Base-by-base conservation (phyloP, 2,888 invertebrate genomes). In the Macropis europaea region DNA sequence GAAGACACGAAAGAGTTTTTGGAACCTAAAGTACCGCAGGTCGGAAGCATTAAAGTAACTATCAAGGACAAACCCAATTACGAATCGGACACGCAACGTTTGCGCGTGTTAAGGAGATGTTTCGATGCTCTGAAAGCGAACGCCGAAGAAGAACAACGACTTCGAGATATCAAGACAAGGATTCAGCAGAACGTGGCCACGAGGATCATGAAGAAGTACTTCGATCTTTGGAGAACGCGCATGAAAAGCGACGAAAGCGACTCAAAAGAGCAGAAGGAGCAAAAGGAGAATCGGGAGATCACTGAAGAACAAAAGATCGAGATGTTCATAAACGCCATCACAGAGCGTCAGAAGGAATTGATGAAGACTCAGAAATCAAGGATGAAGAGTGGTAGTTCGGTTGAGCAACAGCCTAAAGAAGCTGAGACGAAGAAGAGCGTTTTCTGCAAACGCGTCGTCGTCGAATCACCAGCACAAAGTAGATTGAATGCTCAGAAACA, bases 401-500 rank as follows among this genome's bases (percentile, higher is more conserved):
- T 9, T 7, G 11, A 15, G 3, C 45, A 19, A 26, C 45, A 57
- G 1, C 3, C 32, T 1, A 56, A 3, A 3, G 9, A 42, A 11
- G 11, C 5, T n/a, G 43, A 56, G 2, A 24, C 3, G 15, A 72
- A 13, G 24, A 73, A 42, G 24, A 42, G 6, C 40, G 15, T 52
- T 7, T 32, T 15, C 4, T 7, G 7, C 13, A 80, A 42, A 17
- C 50, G 32, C 7, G 43, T 52, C 2, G 45, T 77, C 4, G 71
- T 80, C 9, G 83, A 84, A 0, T 74, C 87, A 1, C 84, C 86
- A 0, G 84, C 86, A 3, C 81, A 83, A 34, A 83, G 66, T 52
- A 84, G 86, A 15, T 59, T 89, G 3, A 93, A 93, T 87, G 92
- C 94, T 7, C 95, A 95, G 86, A 94, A 94, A 85, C 92, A 93